Base-by-base conservation (phyloP, 2,113 vertebrate species). In the Danionella cerebrum region DNA sequence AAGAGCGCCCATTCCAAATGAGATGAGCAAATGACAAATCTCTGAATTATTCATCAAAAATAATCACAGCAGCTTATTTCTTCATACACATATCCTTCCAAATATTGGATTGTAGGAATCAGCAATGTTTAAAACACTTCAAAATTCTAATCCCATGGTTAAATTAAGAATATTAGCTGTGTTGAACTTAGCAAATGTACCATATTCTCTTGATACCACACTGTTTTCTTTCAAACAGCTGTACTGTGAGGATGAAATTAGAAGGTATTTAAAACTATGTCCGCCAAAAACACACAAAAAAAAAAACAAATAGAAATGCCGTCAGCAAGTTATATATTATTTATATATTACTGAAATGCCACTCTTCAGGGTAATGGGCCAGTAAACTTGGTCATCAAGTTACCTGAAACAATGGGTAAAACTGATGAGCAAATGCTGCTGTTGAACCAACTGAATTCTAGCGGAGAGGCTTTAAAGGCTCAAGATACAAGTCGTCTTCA, bases 371-470 rank as follows among this genome's bases (percentile, higher is more conserved):
- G 57, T 81, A 65, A 88, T 78, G 83, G 74, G 70, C 65, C 65
- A 73, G 70, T 48, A 50, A 75, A 75, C 78, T 36, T 76, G 84
- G 86, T 86, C 85, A 91, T 75, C 79, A 75, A 82, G 90, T 92
- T 93, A 89, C 90, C 84, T 89, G 82, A 88, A 87, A 85, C 88
- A 93, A 92, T 92, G 90, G 88, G 87, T 91, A 91, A 92, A 86
- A 90, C 90, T 87, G 89, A 85, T 82, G 78, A 85, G 79, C 73
- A 83, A 87, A 88, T 85, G 75, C 79, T 85, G 86, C 77, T 75
- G 82, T 84, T 76, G 79, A 73, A 79, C 73, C 70, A 68, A 39
- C 67, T 73, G 78, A 76, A 84, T 82, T 84, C 72, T 72, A 81
- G 81, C 73, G 80, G 78, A 84, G 82, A 78, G 69, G 72, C n/a